A percentile compares a stretch with the other conserved stretches of the same genome.
phyloP scores from a whole-genome alignment of 2,797 vertebrate genomes.

The Lemur catta region DNA sequence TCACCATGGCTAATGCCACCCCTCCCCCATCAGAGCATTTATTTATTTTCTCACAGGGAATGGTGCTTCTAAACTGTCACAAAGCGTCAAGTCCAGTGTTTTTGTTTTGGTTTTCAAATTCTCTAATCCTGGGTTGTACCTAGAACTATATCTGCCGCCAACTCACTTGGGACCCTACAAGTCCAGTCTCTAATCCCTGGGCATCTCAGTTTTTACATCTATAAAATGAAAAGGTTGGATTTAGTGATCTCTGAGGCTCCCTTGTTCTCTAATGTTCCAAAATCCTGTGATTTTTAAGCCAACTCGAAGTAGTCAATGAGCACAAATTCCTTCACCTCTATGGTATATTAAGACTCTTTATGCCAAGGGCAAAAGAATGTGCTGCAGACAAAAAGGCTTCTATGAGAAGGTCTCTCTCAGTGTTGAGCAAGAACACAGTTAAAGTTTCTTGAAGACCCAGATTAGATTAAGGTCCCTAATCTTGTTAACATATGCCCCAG shows the following conservation, averaged over 20 bases:
- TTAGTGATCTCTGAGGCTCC: background rate
- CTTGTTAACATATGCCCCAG: conserved; percentile 5
- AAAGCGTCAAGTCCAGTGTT: background rate
- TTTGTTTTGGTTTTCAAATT: background rate
- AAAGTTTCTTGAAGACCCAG: conserved; percentile 42
- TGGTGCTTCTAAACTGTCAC: conserved; percentile 4
- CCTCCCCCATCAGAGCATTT: background rate
- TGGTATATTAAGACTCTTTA: background rate
- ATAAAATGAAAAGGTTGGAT: background rate
- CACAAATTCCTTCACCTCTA: background rate
- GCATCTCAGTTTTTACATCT: background rate
- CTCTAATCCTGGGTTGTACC: background rate
- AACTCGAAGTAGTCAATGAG: conserved; percentile 25
- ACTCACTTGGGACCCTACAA: background rate
- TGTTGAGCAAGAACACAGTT: background rate
- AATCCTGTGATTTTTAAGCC: conserved; percentile 32
- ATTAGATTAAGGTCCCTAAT: conserved; percentile 52
- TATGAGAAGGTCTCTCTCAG: background rate
- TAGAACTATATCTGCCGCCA: background rate
- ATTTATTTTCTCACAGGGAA: conserved; percentile 7
- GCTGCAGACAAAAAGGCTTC: conserved; percentile 19
- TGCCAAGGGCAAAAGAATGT: background rate
- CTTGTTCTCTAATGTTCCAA: background rate
- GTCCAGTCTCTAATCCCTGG: background rate
- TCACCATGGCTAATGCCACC: background rate